phyloP scores from a whole-genome alignment of 2,888 invertebrate species.

The Caenorhabditis afra region DNA sequence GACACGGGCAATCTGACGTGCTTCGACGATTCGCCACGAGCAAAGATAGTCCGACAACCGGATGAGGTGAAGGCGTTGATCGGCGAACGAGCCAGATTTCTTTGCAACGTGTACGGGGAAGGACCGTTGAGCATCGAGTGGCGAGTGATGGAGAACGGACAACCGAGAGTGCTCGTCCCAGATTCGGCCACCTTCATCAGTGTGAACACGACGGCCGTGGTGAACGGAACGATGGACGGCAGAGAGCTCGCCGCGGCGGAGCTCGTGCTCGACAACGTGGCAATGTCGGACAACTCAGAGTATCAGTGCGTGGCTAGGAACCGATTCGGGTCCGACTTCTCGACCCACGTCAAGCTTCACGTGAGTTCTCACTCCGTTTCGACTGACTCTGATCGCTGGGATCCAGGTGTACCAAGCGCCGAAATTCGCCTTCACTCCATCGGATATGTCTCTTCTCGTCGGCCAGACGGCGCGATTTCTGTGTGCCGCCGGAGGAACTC shows the following conservation, averaged over 20 bases:
- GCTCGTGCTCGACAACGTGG: slow-evolving; percentile 53
- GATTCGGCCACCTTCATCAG: slow-evolving; percentile 57
- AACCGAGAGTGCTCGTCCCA: slow-evolving; percentile 56
- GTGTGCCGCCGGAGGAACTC: slow-evolving; percentile 68
- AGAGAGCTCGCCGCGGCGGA: slow-evolving; percentile 60
- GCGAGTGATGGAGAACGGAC: slow-evolving; percentile 67
- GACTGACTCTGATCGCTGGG: too few species aligned
- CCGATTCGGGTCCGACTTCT: slow-evolving; percentile 64
- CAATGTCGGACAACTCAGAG: slow-evolving; percentile 59
- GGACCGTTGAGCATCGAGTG: slow-evolving; percentile 65
- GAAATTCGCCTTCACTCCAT: slow-evolving; percentile 61
- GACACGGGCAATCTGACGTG: slow-evolving; percentile 68
- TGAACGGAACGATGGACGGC: slow-evolving; percentile 61
- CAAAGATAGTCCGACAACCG: slow-evolving; percentile 64
- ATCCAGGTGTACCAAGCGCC: slow-evolving; percentile 67
- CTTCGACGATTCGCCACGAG: slow-evolving; percentile 68
- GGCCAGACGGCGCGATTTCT: slow-evolving; percentile 68
- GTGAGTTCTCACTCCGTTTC: too few species aligned
- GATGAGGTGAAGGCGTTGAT: slow-evolving; percentile 49
- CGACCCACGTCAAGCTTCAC: slow-evolving; percentile 34
- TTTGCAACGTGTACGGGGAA: slow-evolving; percentile 67
- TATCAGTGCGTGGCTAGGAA: slow-evolving; percentile 70
- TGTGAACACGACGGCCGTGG: slow-evolving; percentile 60
- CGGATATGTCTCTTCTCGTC: slow-evolving; percentile 64
- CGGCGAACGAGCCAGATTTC: slow-evolving; percentile 53